Conservation (phyloP, 2,888 invertebrate species). For the Chorisops tibialis region DNA sequence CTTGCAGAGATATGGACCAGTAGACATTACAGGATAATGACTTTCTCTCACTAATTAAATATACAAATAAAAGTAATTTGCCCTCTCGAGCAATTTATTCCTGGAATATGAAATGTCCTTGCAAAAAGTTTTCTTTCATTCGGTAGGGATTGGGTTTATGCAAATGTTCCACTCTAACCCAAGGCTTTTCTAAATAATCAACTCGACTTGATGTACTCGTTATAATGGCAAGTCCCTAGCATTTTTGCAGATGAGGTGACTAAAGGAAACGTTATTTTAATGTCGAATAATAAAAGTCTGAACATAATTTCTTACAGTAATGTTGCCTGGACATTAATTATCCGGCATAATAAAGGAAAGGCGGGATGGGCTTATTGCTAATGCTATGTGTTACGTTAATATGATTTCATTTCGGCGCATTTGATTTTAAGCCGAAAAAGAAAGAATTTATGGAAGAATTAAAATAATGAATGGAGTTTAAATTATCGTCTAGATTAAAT, state of each 20-base stretch:
- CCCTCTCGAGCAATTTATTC: conserved; percentile 31
- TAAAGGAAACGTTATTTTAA: conserved; percentile 9
- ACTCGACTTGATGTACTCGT: conserved; percentile 1
- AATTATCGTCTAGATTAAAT: too few relatives aligned
- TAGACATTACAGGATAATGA: conserved; percentile 30
- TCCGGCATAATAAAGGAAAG: too few relatives aligned
- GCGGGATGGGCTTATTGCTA: too few relatives aligned
- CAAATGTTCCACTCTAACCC: conserved; percentile 8
- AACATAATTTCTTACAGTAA: neutral
- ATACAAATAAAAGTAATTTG: conserved; percentile 34
- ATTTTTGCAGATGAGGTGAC: too few relatives aligned
- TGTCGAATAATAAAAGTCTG: conserved; percentile 12
- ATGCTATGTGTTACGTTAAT: too few relatives aligned
- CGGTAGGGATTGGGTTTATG: conserved; percentile 1
- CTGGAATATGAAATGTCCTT: conserved; percentile 30
- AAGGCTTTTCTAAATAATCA: conserved; percentile 1
- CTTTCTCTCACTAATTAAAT: conserved; percentile 26
- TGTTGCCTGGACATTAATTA: too few relatives aligned
- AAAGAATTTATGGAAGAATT: too few relatives aligned
- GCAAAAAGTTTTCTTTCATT: conserved; percentile 18
- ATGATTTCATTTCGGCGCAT: too few relatives aligned
- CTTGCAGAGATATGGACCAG: neutral
- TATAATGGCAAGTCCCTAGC: neutral
- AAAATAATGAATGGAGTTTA: too few relatives aligned
- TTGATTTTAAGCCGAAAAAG: too few relatives aligned